Percentiles rank a stretch among this genome's conserved stretches.
These are phyloP conservation scores for Nannospalax galili DNA, from an alignment of 2,113 vertebrate species.

Conservation along the genomic window DNA sequence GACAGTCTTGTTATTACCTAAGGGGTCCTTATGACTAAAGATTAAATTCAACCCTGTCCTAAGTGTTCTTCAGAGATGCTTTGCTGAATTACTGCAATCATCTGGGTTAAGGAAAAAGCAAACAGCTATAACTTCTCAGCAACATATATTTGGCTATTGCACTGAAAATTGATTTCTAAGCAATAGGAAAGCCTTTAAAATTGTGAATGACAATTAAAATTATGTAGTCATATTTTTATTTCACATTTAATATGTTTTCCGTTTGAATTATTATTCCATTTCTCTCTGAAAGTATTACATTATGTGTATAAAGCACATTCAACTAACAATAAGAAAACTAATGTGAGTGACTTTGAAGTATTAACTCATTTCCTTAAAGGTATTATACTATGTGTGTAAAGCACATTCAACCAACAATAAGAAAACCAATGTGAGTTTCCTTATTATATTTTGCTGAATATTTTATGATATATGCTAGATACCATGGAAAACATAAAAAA, in stretches of 20 bases:
- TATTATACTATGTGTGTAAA: background rate
- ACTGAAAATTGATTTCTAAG: constrained; percentile 56
- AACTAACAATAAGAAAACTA: too few species aligned
- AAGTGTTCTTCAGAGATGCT: background rate
- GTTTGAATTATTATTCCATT: constrained; percentile 40
- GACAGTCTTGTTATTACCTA: constrained; percentile 32
- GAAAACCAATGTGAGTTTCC: background rate
- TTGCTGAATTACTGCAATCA: constrained; percentile 22
- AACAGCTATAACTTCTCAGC: background rate
- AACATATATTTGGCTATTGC: background rate
- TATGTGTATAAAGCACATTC: background rate
- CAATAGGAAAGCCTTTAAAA: background rate
- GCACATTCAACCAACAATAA: constrained; percentile 6
- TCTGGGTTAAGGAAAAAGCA: background rate
- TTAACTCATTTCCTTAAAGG: constrained; percentile 33
- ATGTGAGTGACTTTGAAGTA: too few species aligned
- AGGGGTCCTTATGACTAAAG: background rate
- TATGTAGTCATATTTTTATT: constrained; percentile 34
- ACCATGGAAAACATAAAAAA: constrained; percentile 10
- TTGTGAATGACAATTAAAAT: constrained; percentile 46
- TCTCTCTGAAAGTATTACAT: constrained; percentile 15
- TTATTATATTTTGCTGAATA: constrained; percentile 15
- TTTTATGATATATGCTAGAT: constrained; percentile 14
- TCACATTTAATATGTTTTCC: constrained; percentile 1
- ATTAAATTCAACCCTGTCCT: background rate